Conservation (phyloP, 2,797 vertebrate genomes). For the Sebastes glaucus region DNA sequence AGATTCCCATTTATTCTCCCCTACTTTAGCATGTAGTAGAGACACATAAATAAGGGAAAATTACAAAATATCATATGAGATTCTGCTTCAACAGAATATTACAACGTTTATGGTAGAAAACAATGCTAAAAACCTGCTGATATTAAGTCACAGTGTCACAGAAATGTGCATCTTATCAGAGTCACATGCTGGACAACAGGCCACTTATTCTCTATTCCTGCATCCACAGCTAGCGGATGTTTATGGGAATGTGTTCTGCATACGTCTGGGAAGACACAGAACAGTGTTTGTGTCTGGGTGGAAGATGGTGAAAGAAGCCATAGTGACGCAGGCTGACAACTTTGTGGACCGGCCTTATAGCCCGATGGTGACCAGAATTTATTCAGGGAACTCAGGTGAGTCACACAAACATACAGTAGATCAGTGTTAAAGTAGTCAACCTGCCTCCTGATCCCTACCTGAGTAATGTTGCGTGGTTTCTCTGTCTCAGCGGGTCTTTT, state of each 20-base stretch:
- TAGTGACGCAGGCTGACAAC: constrained; percentile 83
- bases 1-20: background rate
- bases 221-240: constrained; percentile 77
- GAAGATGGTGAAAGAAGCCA: constrained; percentile 83
- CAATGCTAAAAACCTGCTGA: background rate
- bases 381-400: constrained; percentile 80
- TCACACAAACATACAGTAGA: background rate
- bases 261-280: constrained; percentile 63
- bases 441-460: background rate
- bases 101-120: background rate
- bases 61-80: background rate
- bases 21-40: background rate
- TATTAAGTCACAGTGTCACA: background rate
- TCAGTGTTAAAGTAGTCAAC: background rate
- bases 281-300: constrained; percentile 82
- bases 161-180: constrained; percentile 24
- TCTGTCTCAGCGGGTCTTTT: constrained; percentile 69
- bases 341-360: constrained; percentile 81
- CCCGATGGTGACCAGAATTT: constrained; percentile 61
- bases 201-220: constrained; percentile 41
- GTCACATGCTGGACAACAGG: constrained; percentile 64
- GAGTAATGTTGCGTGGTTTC: background rate
- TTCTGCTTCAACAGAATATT: background rate
- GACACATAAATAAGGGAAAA: background rate
- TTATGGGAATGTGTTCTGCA: constrained; percentile 84